phyloP scores from a whole-genome alignment of 1,140 invertebrate species.

The Drosophila arizonae region DNA sequence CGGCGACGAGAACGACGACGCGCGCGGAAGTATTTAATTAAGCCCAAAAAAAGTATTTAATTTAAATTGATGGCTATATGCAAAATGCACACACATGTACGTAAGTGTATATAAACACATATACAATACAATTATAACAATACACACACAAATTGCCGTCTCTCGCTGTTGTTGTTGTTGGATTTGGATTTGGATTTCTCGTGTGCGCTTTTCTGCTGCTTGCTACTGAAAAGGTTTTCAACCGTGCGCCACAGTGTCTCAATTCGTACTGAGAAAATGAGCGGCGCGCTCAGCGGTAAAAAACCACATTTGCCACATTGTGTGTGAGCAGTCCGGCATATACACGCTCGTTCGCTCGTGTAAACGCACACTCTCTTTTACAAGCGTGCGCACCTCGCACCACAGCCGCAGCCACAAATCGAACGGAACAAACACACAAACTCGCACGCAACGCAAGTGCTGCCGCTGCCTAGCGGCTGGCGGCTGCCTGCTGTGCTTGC shows the following conservation, averaged over 20 bases:
- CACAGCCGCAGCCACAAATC: conserved; percentile 6
- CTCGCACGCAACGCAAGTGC: conserved; percentile 36
- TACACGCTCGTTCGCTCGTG: conserved; percentile 32
- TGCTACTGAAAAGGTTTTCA: conserved; percentile 54
- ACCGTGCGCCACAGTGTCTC: conserved; percentile 75
- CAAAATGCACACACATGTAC: conserved; percentile 55
- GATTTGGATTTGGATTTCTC: conserved; percentile 17
- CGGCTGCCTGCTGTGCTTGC: conserved; percentile 1
- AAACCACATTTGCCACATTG: conserved; percentile 45
- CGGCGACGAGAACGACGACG: conserved; percentile 50
- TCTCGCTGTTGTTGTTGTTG: conserved; percentile 45
- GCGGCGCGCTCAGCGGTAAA: conserved; percentile 33
- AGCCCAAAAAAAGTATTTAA: conserved; percentile 72
- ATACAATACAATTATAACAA: conserved; percentile 43
- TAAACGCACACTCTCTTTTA: conserved; percentile 60
- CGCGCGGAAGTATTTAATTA: conserved; percentile 78
- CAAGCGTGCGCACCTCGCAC: conserved; percentile 53
- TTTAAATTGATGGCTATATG: conserved; percentile 66
- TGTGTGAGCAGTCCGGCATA: conserved; percentile 54
- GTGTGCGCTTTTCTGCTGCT: conserved; percentile 57
- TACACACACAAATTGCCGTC: conserved; percentile 44
- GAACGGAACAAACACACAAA: not conserved
- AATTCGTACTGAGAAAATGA: conserved; percentile 64
- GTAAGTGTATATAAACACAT: conserved; percentile 38
- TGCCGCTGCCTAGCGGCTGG: not conserved